These are phyloP conservation scores for Calidris pygmaea DNA, from an alignment of 2,113 vertebrate genomes.

Conservation along the genomic window DNA sequence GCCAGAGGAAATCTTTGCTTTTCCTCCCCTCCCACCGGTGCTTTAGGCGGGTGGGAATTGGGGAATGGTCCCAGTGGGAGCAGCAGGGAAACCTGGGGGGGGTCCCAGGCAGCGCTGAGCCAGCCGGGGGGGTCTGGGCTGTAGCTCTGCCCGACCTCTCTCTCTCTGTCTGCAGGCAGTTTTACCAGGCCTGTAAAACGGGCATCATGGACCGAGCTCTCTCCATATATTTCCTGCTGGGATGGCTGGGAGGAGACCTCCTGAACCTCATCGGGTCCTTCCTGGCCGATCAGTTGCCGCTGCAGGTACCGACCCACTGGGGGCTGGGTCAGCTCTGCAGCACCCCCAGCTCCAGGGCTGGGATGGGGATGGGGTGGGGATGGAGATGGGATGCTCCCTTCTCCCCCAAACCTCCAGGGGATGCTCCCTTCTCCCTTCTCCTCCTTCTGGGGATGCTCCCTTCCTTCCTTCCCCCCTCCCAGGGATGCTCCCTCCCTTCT, in stretches of 20 bases:
- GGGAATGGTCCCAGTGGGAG: background rate
- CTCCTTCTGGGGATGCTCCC: background rate
- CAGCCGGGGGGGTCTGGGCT: background rate
- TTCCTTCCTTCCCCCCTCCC: background rate
- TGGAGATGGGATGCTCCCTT: background rate
- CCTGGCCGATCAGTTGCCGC: slow-evolving; percentile 90
- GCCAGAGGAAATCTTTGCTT: background rate
- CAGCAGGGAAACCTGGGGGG: too few relatives aligned
- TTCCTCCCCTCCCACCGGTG: fast-evolving
- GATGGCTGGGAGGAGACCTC: slow-evolving; percentile 92
- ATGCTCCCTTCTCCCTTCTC: background rate
- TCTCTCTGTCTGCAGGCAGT: slow-evolving; percentile 79
- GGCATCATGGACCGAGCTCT: slow-evolving; percentile 93
- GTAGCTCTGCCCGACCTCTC: background rate
- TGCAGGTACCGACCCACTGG: slow-evolving; percentile 79
- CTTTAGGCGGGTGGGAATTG: background rate
- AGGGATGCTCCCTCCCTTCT: background rate
- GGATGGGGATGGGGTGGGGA: background rate
- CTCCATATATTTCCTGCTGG: slow-evolving; percentile 92
- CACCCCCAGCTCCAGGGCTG: background rate
- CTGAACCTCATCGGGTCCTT: slow-evolving; percentile 93
- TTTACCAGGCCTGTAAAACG: slow-evolving; percentile 84
- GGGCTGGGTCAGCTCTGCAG: background rate
- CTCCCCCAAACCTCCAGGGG: background rate
- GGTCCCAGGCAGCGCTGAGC: background rate